phyloP scores from a whole-genome alignment of 1,140 invertebrate species.

The Magallana gigas region DNA sequence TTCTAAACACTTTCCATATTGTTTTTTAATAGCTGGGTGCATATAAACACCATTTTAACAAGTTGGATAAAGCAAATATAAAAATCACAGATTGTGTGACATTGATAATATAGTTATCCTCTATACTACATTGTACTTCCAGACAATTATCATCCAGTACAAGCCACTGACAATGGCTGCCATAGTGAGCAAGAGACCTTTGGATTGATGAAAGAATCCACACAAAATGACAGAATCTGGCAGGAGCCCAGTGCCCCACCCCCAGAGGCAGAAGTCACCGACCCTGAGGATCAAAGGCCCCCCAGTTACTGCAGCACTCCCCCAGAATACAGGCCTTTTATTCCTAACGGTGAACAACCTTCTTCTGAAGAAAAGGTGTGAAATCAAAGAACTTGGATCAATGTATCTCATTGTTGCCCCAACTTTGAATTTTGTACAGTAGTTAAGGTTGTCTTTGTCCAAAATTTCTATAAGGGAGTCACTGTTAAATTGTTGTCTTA shows the following conservation, averaged over 20 bases:
- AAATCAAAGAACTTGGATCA: background rate
- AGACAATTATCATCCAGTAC: conserved; percentile 20
- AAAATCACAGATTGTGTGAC: too few species aligned
- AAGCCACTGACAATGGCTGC: conserved; percentile 12
- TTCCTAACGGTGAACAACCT: background rate
- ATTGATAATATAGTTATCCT: too few species aligned
- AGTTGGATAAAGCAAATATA: background rate
- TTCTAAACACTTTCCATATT: too few species aligned
- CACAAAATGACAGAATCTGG: background rate
- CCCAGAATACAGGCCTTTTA: conserved; percentile 18
- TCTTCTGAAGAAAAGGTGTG: background rate
- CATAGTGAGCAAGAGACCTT: background rate
- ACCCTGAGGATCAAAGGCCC: conserved; percentile 11
- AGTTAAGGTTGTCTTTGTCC: too few species aligned
- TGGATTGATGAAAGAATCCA: conserved; percentile 8
- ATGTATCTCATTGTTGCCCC: too few species aligned
- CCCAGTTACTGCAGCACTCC: conserved; percentile 17
- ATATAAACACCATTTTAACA: too few species aligned
- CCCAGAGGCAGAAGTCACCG: background rate
- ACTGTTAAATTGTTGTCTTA: too few species aligned
- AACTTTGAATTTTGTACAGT: too few species aligned
- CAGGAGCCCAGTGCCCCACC: conserved; percentile 31
- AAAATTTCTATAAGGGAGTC: too few species aligned
- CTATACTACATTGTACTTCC: background rate
- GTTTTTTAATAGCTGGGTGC: too few species aligned